Evolutionary conservation across 2,888 invertebrate genomes (phyloP), one percentile per base, ranked within the genome.

Genomic region (Scotopteryx bipunctaria): DNA sequence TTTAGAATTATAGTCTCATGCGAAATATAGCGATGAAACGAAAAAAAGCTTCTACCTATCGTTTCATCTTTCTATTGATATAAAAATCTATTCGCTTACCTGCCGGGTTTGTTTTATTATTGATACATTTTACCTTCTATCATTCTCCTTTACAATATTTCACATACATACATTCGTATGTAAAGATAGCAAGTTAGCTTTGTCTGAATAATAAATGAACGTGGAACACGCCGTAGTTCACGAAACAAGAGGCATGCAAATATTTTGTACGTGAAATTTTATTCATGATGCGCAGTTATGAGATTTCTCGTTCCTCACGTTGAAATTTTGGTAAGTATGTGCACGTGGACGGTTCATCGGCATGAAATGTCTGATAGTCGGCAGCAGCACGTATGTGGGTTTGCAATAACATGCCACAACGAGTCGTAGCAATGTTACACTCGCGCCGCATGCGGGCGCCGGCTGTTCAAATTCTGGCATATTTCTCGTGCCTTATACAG

Each of bases 361-460:
- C 81, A 87, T 86, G 87, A 88, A 88, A 87, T 86, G 87, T 86
- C 86, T 84, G 86, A 83, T 80, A 85, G 84, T 82, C 83, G 77
- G 80, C 78, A 72, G 77, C 64, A 74, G 76, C 80, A 83, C 82
- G 86, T 88, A 86, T 86, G 87, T 81, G 82, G 86, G 83, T 85
- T 87, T 82, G 89, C 86, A 90, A 90, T 90, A 90, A 90, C 89
- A 90, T 87, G 86, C 88, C 88, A 79, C 86, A 82, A 83, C 78
- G 85, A 83, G 81, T 87, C 80, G 77, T 78, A 84, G 87, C 85
- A 76, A 88, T 88, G 88, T 80, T 83, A 83, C 85, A 81, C 81
- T 76, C 85, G 84, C 76, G 73, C 78, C 78, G 79, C 72, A 81
- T 79, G 81, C 78, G 79, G 80, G 76, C 76, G 65, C 83, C 79